Base-by-base conservation (phyloP, 2,113 vertebrate species). In the Diadophis punctatus region DNA sequence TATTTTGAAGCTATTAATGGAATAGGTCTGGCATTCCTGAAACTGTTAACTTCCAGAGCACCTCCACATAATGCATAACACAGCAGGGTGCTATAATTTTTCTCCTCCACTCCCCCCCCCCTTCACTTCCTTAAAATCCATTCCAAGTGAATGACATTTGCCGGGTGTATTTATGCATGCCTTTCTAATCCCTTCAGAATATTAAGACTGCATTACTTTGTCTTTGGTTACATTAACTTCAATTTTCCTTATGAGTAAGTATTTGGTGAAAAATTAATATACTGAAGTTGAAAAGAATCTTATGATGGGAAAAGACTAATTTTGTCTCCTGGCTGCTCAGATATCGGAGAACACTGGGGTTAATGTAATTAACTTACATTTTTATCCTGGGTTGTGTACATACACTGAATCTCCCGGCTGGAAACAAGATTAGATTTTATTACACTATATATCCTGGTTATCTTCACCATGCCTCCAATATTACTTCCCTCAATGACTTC, bases 251-350 rank as follows among this genome's bases (percentile, higher is more conserved):
- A 97, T 96, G 97, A 98, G 97, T 97, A 97, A 97, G 97, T 97
- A 97, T 98, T 97, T 97, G 98, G 97, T 97, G 97, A 97, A 97
- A 98, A 98, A 98, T 98, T 98, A 98, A 98, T 97, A 97, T 97
- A 97, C 96, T 96, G 97, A 97, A 96, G 97, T 97, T 97, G 97
- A 97, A 97, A 97, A 98, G 97, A 97, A 97, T 97, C 98, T 98
- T 96, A 96, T 90, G 97, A 97, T 96, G 96, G 97, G 96, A 97
- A 97, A 97, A 97, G 97, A 97, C 97, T 97, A 97, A 97, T 97
- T 97, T 97, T 96, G 96, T 97, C 97, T 97, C 56, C 96, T 94
- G 97, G 96, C 97, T 96, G 97, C 97, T 96, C 97, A 95, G 97
- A 97, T 96, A 97, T 96, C 91, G 94, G 96, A 97, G 97, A 97